phyloP scores from a whole-genome alignment of 2,113 vertebrate genomes.

The Corynorhinus townsendii region DNA sequence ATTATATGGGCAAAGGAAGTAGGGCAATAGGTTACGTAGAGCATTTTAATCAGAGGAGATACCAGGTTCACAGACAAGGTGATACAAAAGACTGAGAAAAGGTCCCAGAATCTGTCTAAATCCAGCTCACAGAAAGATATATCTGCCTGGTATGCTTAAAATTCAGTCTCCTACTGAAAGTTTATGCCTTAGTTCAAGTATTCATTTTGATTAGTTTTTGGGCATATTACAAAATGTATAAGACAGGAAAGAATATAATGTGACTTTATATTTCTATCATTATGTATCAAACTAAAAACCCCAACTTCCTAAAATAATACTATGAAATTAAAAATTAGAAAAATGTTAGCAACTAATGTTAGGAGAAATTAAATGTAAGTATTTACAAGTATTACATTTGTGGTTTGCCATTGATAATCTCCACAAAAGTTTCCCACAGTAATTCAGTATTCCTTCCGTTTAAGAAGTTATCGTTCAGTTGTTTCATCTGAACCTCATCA shows the following conservation, averaged over 20 bases:
- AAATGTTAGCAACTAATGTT: not conserved
- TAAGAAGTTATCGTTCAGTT: not conserved
- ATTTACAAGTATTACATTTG: not conserved
- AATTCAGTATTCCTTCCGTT: not conserved
- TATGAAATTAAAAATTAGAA: not conserved
- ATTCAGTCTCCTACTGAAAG: not conserved
- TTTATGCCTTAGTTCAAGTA: not conserved
- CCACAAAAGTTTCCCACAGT: not conserved
- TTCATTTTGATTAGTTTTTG: not conserved
- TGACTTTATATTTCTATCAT: not conserved
- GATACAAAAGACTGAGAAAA: not conserved
- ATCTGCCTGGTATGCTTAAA: not conserved
- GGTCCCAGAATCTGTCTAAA: not conserved
- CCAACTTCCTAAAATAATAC: not conserved
- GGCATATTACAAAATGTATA: not conserved
- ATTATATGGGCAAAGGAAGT: not conserved
- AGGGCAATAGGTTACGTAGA: not conserved
- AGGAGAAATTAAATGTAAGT: conserved; percentile 6
- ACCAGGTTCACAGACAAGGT: not conserved
- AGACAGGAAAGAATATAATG: not conserved
- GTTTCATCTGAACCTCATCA: not conserved
- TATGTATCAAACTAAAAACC: conserved; percentile 1
- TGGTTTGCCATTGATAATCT: not conserved
- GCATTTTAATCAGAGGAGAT: not conserved
- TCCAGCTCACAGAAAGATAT: not conserved